Base-by-base conservation (phyloP, 1,140 invertebrate genomes). In the Lethrus apterus region DNA sequence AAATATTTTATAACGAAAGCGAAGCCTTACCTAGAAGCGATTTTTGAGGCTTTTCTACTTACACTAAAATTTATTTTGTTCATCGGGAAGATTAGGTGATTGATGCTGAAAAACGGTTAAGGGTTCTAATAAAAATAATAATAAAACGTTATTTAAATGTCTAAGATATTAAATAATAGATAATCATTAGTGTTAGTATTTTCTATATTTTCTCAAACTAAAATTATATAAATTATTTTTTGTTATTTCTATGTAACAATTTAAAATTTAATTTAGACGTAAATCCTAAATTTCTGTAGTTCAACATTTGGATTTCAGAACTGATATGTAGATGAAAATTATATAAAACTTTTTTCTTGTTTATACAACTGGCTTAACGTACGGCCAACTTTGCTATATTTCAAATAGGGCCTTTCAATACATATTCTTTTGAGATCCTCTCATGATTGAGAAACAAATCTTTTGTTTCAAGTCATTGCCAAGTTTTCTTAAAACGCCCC, bases 31-130 rank as follows among this genome's bases (percentile, higher is more conserved):
- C n/a, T n/a, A 9, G 14, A 31, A 18, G 14, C 10, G 32, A 14
- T 14, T 34, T 14, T 34, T 14, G 9, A 34, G 32, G 15, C n/a
- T 34, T 14, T 18, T 5, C 15, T 33, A 15, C 32, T 34, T n/a
- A 34, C 13, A 34, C 26, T 11, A 29, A 11, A 29, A 29, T 29
- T 29, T 29, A 29, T 29, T 29, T n/a, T n/a, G n/a, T n/a, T n/a
- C n/a, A n/a, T n/a, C n/a, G n/a, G n/a, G n/a, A 11, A 11, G 19
- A 15, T 14, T 34, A 34, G n/a, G 32, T 34, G 8, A 34, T 14
- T 18, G 32, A 18, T 34, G 32, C n/a, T 14, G 32, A 14, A 34
- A 17, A 34, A 34, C 17, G 8, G n/a, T 34, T 18, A 5, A 34
- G n/a, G n/a, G 14, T 7, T 18, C 19, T 18, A 18, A 34, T 14